Conservation (phyloP, 2,888 invertebrate genomes). For the Liodrosophila aerea region DNA sequence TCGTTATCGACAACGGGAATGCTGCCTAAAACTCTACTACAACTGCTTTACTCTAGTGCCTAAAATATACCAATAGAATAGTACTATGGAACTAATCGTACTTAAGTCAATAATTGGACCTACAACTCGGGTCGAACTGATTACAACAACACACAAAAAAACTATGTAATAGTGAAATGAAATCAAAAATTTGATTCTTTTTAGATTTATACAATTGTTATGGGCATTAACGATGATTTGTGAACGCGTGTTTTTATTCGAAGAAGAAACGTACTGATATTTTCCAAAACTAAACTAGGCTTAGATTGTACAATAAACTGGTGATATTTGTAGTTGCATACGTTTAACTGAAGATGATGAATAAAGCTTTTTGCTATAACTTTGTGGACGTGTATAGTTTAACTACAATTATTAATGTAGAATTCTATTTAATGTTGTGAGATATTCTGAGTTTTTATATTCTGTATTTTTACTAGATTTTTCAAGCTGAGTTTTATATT, state of each 20-base stretch:
- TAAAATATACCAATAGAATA: slow-evolving; percentile 28
- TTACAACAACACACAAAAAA: slow-evolving; percentile 36
- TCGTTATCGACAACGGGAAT: slow-evolving; percentile 66
- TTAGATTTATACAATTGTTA: slow-evolving; percentile 12
- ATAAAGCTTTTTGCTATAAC: slow-evolving; percentile 29
- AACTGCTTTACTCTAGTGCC: slow-evolving; percentile 55
- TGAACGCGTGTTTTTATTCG: slow-evolving; percentile 20
- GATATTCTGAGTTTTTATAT: slow-evolving; percentile 16
- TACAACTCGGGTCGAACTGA: slow-evolving; percentile 55
- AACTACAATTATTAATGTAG: too few species aligned
- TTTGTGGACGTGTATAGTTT: slow-evolving; percentile 8
- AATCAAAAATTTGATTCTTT: background rate
- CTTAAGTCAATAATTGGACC: slow-evolving; percentile 44
- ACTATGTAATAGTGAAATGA: slow-evolving; percentile 13
- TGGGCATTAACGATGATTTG: slow-evolving; percentile 13
- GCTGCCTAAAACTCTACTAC: slow-evolving; percentile 15
- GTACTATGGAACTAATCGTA: slow-evolving; percentile 26
- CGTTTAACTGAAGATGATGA: slow-evolving; percentile 26
- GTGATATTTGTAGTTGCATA: slow-evolving; percentile 73
- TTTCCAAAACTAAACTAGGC: slow-evolving; percentile 63
- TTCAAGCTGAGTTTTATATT: too few species aligned
- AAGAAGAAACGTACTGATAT: slow-evolving; percentile 60
- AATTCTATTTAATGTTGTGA: background rate
- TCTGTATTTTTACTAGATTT: too few species aligned
- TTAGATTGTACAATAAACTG: slow-evolving; percentile 68